phyloP scores from a whole-genome alignment of 2,113 vertebrate genomes.

The Equus przewalskii region DNA sequence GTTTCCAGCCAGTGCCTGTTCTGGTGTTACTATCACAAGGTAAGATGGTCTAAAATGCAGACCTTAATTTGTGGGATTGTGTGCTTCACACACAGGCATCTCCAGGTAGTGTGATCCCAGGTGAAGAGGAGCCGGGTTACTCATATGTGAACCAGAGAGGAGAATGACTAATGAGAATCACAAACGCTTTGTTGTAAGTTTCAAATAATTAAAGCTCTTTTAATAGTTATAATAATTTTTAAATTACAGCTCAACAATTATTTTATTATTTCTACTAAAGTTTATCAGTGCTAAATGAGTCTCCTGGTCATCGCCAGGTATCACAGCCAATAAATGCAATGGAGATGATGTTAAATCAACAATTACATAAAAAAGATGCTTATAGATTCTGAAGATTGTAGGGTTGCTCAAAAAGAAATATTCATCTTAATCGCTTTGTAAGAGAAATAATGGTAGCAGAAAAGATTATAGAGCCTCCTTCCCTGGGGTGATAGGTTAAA shows the following conservation, averaged over 20 bases:
- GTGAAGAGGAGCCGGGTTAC: neutral
- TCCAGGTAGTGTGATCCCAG: neutral
- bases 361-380: neutral
- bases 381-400: neutral
- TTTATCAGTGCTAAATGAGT: neutral
- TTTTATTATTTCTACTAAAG: constrained; percentile 24
- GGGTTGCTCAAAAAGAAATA: neutral
- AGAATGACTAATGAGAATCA: neutral
- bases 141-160: neutral
- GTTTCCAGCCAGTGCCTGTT: neutral
- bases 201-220: constrained; percentile 29
- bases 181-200: neutral
- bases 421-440: neutral
- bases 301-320: neutral
- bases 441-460: neutral
- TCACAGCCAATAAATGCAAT: constrained; percentile 28
- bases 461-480: constrained; percentile 27
- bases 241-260: neutral
- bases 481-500: neutral
- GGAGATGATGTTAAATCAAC: constrained; percentile 24
- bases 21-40: neutral
- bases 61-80: neutral
- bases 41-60: neutral
- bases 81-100: neutral
- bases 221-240: neutral